Evolutionary conservation across 2,888 invertebrate genomes (phyloP), one percentile per base, ranked within the genome.

Genomic region (Criorhina ranunculi): DNA sequence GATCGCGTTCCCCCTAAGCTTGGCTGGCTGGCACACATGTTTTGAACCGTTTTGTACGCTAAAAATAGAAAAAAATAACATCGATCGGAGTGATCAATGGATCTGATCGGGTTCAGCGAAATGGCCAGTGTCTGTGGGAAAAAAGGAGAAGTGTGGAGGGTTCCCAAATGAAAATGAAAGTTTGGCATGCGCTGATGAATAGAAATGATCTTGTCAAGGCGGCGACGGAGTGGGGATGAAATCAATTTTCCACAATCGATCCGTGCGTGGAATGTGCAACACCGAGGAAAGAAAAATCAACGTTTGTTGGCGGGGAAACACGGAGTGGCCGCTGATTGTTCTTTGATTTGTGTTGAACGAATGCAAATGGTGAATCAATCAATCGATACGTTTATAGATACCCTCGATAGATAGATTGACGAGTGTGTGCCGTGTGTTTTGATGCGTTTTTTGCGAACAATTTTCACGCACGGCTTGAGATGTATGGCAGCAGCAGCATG

Each of bases 111-210:
- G 24, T 4, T 4, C 4, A 1, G 42, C 15, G 24, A 33, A 69
- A 42, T 40, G 19, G 57, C 11, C 37, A 57, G 35, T 57, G 44
- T 55, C 29, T 75, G 59, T 15, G 15, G 44, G 51, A 67, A 66
- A 33, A 53, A 31, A n/a, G 1, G 2, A 37, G 6, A 17, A 35
- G n/a, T 24, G 55, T 31, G 9, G 40, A 12, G 46, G 35, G 40
- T 79, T 67, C 19, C 79, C 67, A 83, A n/a, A 83, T 83, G 83
- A 83, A 83, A 83, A 79, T 37, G 83, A 83, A 83, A 83, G 83
- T 79, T 57, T 79, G 73, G 73, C 67, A 53, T 64, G n/a, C 15
- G 24, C 8, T 11, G 33, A 42, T 67, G 60, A 60, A 72, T 66
- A 55, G 53, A 60, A 73, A 67, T 46, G 33, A 67, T 37, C 44